A percentile compares a stretch with the other conserved stretches of the same genome.
phyloP scores from a whole-genome alignment of 2,113 vertebrate genomes.

The Prinia subflava region DNA sequence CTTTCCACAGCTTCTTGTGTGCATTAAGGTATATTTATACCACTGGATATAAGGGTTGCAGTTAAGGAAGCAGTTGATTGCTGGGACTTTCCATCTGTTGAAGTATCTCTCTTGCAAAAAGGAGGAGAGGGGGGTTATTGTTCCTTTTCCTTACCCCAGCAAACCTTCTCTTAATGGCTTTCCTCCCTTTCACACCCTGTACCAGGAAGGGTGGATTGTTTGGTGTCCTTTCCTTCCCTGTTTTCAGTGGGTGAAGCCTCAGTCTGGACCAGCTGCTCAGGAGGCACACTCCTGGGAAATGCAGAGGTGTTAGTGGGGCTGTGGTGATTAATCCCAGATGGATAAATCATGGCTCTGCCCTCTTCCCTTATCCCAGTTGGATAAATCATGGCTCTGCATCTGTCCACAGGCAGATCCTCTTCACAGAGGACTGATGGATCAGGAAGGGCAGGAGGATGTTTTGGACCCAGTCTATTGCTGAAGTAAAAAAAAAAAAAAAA shows the following conservation, averaged over 20 bases:
- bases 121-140: rapidly evolving
- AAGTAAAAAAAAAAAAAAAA: neutral
- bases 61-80: neutral
- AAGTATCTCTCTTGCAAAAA: neutral
- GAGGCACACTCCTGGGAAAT: neutral
- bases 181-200: neutral
- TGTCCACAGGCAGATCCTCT: neutral
- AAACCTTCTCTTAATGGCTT: neutral
- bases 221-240: neutral
- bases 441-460: neutral
- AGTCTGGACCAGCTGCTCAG: neutral
- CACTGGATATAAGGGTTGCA: neutral
- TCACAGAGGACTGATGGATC: neutral
- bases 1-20: neutral
- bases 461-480: neutral
- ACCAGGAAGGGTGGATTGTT: neutral
- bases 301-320: neutral
- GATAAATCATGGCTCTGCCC: neutral
- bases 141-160: neutral
- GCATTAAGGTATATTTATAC: neutral
- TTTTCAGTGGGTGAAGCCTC: neutral
- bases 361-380: too few relatives aligned
- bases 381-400: neutral
- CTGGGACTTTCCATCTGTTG: neutral
- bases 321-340: neutral